Evolutionary conservation across 2,888 invertebrate genomes (phyloP).

Genomic region (Platypus cylindrus): DNA sequence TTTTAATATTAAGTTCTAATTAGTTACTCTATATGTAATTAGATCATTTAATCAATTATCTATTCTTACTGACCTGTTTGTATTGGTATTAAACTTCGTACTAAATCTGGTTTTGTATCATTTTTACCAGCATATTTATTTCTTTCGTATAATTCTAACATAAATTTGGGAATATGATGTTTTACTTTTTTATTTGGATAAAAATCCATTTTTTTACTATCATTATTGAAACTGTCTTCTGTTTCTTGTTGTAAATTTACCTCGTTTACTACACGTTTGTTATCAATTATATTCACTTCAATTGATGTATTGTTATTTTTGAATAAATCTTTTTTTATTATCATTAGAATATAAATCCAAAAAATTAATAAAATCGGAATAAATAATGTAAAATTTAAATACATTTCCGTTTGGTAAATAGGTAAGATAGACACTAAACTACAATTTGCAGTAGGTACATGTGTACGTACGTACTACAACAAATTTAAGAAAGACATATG

Average conservation of each 20-base stretch:
- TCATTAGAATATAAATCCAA: slow-evolving; percentile 19
- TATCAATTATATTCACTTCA: slow-evolving; percentile 19
- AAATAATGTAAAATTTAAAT: slow-evolving; percentile 17
- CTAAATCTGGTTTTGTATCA: slow-evolving; percentile 27
- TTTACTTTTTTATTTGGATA: slow-evolving; percentile 10
- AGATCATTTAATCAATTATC: slow-evolving; percentile 1
- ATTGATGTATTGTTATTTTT: slow-evolving; percentile 16
- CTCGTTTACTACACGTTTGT: slow-evolving; percentile 6
- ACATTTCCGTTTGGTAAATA: too few relatives aligned
- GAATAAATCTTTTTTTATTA: slow-evolving; percentile 17
- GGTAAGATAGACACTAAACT: too few relatives aligned
- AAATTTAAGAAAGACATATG: too few relatives aligned
- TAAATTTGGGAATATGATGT: slow-evolving; percentile 32
- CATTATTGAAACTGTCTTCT: slow-evolving; percentile 1
- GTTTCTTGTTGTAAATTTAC: too few relatives aligned
- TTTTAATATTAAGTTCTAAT: too few relatives aligned
- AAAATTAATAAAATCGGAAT: slow-evolving; percentile 18
- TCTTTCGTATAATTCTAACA: slow-evolving; percentile 33
- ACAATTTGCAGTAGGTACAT: too few relatives aligned
- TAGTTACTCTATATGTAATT: too few relatives aligned
- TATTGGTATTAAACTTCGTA: slow-evolving; percentile 32
- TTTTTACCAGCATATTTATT: slow-evolving; percentile 23
- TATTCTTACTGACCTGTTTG: slow-evolving; percentile 25
- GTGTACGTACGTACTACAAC: too few relatives aligned
- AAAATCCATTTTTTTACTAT: slow-evolving; percentile 5